These are phyloP conservation scores for Sesamia inferens DNA, from an alignment of 2,888 invertebrate genomes.

Conservation along the genomic window DNA sequence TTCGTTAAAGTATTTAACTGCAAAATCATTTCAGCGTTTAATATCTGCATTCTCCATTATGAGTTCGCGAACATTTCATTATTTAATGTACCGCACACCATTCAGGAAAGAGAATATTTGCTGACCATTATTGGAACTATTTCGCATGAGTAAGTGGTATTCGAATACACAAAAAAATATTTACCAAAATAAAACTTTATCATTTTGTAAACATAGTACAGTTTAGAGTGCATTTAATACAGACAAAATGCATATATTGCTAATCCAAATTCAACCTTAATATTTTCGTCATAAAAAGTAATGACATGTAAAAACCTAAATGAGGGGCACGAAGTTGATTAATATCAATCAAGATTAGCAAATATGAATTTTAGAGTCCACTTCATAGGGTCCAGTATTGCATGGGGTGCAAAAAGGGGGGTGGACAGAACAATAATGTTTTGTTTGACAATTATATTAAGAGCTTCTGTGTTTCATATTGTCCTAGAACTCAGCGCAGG, in stretches of 20 bases:
- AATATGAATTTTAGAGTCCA: constrained; percentile 42
- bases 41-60: constrained; percentile 25
- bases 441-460: constrained; percentile 68
- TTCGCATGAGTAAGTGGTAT: constrained; percentile 38
- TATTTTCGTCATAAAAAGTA: constrained; percentile 27
- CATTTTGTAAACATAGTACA: not conserved
- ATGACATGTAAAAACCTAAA: constrained; percentile 28
- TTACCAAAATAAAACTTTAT: constrained; percentile 12
- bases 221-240: not conserved
- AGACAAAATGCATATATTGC: not conserved
- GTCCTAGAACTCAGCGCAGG: constrained; percentile 43
- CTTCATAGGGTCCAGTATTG: constrained; percentile 22
- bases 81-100: constrained; percentile 46
- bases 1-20: constrained; percentile 25
- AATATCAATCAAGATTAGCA: constrained; percentile 23
- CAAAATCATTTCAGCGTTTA: constrained; percentile 24
- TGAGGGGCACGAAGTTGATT: constrained; percentile 31
- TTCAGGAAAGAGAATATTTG: constrained; percentile 56
- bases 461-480: constrained; percentile 51
- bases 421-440: constrained; percentile 48
- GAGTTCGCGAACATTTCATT: constrained; percentile 22
- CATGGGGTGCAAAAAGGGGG: constrained; percentile 33
- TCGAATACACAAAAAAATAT: constrained; percentile 13
- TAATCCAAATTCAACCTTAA: constrained; percentile 44
- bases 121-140: constrained; percentile 59